phyloP scores from a whole-genome alignment of 2,888 invertebrate genomes.

The Synergus laeviventris region DNA sequence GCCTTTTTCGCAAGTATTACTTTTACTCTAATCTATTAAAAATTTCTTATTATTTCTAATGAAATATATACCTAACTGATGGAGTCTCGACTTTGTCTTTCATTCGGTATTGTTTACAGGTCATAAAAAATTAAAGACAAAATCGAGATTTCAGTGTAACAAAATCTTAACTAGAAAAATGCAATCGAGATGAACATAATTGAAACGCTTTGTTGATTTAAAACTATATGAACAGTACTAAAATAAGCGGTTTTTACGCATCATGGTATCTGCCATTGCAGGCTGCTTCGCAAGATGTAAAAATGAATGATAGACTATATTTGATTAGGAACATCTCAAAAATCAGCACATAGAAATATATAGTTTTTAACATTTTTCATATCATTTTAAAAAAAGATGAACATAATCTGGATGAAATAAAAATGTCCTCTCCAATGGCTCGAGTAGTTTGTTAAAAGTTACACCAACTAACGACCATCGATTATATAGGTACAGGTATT shows the following conservation, averaged over 20 bases:
- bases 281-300: background rate
- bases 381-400: background rate
- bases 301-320: background rate
- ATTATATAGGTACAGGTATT: constrained; percentile 40
- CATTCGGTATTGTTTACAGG: too few species aligned
- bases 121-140: too few species aligned
- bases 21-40: too few species aligned
- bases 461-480: constrained; percentile 19
- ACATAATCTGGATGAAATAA: background rate
- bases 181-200: background rate
- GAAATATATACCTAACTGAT: too few species aligned
- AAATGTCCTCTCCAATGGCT: background rate
- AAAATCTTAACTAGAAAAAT: background rate
- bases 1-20: background rate
- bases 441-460: constrained; percentile 6
- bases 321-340: too few species aligned
- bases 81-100: too few species aligned
- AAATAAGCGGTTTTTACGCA: background rate
- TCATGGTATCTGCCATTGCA: background rate
- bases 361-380: too few species aligned
- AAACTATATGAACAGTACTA: background rate
- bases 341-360: too few species aligned
- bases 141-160: too few species aligned
- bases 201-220: background rate
- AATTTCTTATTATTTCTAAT: background rate